These are phyloP conservation scores for Argyresthia albistria DNA, from an alignment of 2,888 invertebrate species.

Conservation along the genomic window DNA sequence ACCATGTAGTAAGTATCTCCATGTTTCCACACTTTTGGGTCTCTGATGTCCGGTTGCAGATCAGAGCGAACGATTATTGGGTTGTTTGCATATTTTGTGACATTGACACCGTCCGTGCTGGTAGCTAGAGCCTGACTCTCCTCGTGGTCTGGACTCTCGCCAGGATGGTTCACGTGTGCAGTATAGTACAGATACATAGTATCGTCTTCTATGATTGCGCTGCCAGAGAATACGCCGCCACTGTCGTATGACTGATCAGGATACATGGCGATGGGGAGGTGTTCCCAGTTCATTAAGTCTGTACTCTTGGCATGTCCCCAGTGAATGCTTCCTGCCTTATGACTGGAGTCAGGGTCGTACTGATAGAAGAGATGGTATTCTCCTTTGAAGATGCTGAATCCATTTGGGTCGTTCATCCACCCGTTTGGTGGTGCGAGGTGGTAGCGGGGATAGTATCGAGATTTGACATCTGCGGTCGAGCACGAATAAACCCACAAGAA, in stretches of 20 bases:
- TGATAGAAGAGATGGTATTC: slow-evolving; percentile 66
- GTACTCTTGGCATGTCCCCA: slow-evolving; percentile 66
- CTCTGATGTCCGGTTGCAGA: slow-evolving; percentile 50
- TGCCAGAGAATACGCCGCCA: slow-evolving; percentile 59
- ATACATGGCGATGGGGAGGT: slow-evolving; percentile 52
- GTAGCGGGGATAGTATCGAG: slow-evolving; percentile 35
- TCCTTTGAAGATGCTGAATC: slow-evolving; percentile 42
- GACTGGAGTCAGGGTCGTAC: slow-evolving; percentile 47
- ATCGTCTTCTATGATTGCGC: slow-evolving; percentile 43
- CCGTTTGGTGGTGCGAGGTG: slow-evolving; percentile 43
- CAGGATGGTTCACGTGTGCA: slow-evolving; percentile 37
- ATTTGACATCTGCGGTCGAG: slow-evolving; percentile 12
- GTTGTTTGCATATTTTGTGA: slow-evolving; percentile 38
- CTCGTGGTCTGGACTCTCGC: slow-evolving; percentile 27
- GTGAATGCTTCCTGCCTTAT: slow-evolving; percentile 39
- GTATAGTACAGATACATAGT: slow-evolving; percentile 49
- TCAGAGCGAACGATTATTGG: slow-evolving; percentile 37
- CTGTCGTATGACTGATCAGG: slow-evolving; percentile 49
- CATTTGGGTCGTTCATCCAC: slow-evolving; percentile 73
- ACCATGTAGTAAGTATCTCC: slow-evolving; percentile 47
- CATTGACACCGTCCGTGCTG: slow-evolving; percentile 39
- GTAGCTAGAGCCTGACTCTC: slow-evolving; percentile 42
- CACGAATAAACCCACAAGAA: background rate
- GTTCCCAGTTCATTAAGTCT: slow-evolving; percentile 59
- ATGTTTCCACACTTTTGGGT: slow-evolving; percentile 63